Conservation (phyloP, 37 sponge, comb jelly and placozoan genomes). For the Axinella damicornis region DNA sequence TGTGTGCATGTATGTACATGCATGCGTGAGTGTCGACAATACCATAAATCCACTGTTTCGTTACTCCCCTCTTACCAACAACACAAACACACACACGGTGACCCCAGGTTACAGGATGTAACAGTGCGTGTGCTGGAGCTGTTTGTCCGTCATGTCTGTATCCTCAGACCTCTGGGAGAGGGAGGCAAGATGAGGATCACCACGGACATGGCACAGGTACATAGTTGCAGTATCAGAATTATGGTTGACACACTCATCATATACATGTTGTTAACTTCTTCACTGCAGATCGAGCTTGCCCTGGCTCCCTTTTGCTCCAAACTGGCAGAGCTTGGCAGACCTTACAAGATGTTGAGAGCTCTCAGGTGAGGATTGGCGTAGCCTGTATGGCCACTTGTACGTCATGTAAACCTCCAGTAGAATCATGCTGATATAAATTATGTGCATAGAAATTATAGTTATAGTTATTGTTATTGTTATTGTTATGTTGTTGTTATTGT, state of each 20-base stretch:
- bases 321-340: conserved; percentile 63
- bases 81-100: no score
- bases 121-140: conserved; percentile 63
- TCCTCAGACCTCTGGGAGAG: conserved; percentile 93
- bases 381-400: no score
- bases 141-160: conserved; percentile 87
- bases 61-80: no score
- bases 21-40: background rate
- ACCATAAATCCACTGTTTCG: no score
- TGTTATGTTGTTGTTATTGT: no score
- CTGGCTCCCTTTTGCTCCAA: conserved; percentile 76
- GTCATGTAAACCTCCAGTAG: no score
- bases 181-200: conserved; percentile 91
- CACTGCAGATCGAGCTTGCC: conserved; percentile 75
- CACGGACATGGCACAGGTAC: conserved; percentile 95
- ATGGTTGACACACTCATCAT: no score
- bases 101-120: conserved; percentile 28
- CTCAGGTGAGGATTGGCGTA: conserved; percentile 79
- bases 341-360: conserved; percentile 68
- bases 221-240: no score
- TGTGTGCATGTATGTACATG: conserved; percentile 1
- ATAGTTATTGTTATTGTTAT: no score
- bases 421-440: no score
- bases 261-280: no score
- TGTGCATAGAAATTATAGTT: no score